Evolutionary conservation across 2,113 vertebrate genomes (phyloP).

Genomic region (Grantiella picta): DNA sequence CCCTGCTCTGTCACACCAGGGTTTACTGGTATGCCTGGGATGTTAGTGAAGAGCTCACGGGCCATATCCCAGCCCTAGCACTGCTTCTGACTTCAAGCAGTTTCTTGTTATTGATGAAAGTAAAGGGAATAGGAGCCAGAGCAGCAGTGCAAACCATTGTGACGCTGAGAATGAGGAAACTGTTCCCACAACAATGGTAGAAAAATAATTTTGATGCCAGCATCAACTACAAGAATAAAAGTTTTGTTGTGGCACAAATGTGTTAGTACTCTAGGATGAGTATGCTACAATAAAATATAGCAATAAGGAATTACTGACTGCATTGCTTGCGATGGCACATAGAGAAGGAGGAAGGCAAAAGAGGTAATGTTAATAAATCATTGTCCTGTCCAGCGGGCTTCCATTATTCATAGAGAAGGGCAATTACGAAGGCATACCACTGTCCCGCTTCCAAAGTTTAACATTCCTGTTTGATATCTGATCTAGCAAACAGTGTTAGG

Average conservation of each 20-base stretch:
- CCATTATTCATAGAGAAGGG: conserved; percentile 66
- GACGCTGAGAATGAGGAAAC: not conserved
- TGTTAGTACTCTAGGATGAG: not conserved
- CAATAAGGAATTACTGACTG: not conserved
- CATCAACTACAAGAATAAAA: not conserved
- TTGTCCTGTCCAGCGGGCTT: conserved; percentile 52
- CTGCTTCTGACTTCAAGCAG: not conserved
- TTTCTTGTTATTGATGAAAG: not conserved
- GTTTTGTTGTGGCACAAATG: not conserved
- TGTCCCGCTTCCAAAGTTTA: conserved; percentile 56
- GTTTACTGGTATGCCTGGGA: not conserved
- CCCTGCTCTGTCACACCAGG: not conserved
- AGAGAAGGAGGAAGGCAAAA: not conserved
- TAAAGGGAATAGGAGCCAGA: not conserved
- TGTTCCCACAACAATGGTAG: not conserved
- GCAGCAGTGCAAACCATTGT: not conserved
- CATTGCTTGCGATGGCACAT: not conserved
- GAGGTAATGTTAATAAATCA: conserved; percentile 49
- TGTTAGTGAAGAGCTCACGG: not conserved
- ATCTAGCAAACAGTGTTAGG: conserved; percentile 66
- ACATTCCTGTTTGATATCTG: conserved; percentile 65
- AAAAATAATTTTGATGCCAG: conserved; percentile 6
- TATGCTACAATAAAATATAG: not conserved
- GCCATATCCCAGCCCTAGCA: not conserved
- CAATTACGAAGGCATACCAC: conserved; percentile 67